Base-by-base conservation (phyloP, 2,797 vertebrate species). In the Lepus oiostolus region DNA sequence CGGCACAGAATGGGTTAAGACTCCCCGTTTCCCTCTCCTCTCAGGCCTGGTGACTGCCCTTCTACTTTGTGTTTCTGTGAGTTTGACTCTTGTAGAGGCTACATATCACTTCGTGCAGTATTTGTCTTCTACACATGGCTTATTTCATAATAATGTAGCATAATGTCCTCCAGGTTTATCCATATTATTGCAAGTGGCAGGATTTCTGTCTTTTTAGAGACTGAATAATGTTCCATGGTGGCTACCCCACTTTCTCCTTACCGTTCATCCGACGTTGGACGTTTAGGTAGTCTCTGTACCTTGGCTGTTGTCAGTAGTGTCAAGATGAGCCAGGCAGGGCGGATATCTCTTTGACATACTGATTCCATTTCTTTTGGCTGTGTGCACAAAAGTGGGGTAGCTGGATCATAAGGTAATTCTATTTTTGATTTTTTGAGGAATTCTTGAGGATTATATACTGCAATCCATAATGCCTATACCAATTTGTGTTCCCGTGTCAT, bases 361-460 rank as follows among this genome's bases (percentile, higher is more conserved):
- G 62, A 83, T 30, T 58, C 28, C 14, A 63, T 84, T 92, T 92
- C 52, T 50, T 92, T 80, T 80, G 67, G 32, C 4, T 83, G 21
- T 28, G 22, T 72, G 30, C 60, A 72, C 67, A 71, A 22, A 67
- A 79, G 13, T 65, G 7, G 26, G 71, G 47, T 77, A 47, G 10
- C 71, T 84, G 26, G 26, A 54, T 88, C 28, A n/a, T 65, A 80
- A 35, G 35, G 9, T 83, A 63, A 54, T 84, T 88, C 71, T 77
- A 12, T 84, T 95, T 92, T 85, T 54, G 77, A 21, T 35, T 58
- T 84, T 84, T 85, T 76, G 81, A 83, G 26, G 35, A 58, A 47
- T 16, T 47, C 42, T 47, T 47, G 42, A 47, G 42, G 42, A 47
- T 8, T 14, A 21, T 14, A 32, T 65, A 63, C 63, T 58, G 7